These are phyloP conservation scores for Mantis religiosa DNA, from an alignment of 2,888 invertebrate species.

Conservation along the genomic window DNA sequence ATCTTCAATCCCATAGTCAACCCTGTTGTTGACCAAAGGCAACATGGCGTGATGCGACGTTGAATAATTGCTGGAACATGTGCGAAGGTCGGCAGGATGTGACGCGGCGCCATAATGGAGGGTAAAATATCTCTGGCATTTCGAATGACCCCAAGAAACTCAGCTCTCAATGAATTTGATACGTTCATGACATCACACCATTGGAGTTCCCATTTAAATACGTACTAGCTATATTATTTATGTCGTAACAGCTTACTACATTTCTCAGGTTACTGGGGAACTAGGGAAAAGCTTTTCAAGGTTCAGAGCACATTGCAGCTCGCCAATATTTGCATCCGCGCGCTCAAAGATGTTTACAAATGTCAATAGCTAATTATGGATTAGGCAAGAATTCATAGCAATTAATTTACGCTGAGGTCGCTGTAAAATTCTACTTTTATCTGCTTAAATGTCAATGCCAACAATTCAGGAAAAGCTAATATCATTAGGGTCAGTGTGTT, in stretches of 20 bases:
- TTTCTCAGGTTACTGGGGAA: neutral
- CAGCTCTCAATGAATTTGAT: neutral
- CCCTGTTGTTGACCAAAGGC: neutral
- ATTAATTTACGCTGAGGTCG: neutral
- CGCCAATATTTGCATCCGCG: neutral
- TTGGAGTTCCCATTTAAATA: neutral
- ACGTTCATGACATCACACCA: neutral
- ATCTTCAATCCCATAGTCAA: too few relatives aligned
- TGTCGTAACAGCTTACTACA: neutral
- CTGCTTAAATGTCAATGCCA: too few relatives aligned
- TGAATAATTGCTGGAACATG: neutral
- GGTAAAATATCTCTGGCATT: neutral
- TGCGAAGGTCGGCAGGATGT: neutral
- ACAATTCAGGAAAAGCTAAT: too few relatives aligned
- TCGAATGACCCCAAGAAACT: neutral
- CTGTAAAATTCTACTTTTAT: neutral
- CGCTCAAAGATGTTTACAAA: neutral
- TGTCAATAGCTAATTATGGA: neutral
- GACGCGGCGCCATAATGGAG: neutral
- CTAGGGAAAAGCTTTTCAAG: neutral
- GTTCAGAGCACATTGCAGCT: neutral
- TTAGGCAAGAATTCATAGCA: neutral
- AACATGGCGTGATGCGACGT: neutral
- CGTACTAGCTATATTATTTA: neutral
- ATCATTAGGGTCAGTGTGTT: too few relatives aligned